phyloP scores from a whole-genome alignment of 2,113 vertebrate species.

The Tychaedon coryphoeus region DNA sequence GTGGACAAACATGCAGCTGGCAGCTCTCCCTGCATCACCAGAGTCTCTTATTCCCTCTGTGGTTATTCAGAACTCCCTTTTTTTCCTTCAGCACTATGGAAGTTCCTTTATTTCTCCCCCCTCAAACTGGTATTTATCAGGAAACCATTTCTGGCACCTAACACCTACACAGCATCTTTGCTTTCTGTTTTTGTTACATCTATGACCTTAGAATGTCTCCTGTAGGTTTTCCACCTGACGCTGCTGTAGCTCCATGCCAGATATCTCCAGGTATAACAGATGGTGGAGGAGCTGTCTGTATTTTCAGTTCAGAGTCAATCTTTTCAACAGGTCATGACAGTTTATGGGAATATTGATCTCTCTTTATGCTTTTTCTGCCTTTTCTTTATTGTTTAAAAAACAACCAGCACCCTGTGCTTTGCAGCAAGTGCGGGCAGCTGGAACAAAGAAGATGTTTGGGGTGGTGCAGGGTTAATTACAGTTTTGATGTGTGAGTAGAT shows the following conservation, averaged over 20 bases:
- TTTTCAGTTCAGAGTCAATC: constrained; percentile 44
- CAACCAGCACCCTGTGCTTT: not conserved
- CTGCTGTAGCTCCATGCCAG: constrained; percentile 9
- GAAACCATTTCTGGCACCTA: constrained; percentile 21
- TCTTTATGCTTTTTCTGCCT: not conserved
- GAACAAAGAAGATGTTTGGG: not conserved
- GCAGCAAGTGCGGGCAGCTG: not conserved
- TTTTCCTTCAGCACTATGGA: not conserved
- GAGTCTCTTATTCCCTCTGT: not conserved
- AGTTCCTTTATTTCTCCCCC: not conserved
- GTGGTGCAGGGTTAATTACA: not conserved
- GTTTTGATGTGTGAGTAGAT: not conserved
- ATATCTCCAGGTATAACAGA: constrained; percentile 67
- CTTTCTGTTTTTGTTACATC: constrained; percentile 28
- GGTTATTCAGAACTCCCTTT: not conserved
- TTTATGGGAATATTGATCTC: not conserved
- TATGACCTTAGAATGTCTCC: constrained; percentile 61
- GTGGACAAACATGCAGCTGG: not conserved
- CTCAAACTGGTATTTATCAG: not conserved
- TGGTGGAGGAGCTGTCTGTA: constrained; percentile 47
- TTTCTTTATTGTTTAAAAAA: not conserved
- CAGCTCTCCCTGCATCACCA: not conserved
- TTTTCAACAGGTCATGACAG: constrained; percentile 45
- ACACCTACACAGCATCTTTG: not conserved
- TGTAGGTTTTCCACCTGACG: constrained; percentile 39